These are phyloP conservation scores for Lucinisca nassula DNA, from an alignment of 2,888 invertebrate species.

Conservation along the genomic window DNA sequence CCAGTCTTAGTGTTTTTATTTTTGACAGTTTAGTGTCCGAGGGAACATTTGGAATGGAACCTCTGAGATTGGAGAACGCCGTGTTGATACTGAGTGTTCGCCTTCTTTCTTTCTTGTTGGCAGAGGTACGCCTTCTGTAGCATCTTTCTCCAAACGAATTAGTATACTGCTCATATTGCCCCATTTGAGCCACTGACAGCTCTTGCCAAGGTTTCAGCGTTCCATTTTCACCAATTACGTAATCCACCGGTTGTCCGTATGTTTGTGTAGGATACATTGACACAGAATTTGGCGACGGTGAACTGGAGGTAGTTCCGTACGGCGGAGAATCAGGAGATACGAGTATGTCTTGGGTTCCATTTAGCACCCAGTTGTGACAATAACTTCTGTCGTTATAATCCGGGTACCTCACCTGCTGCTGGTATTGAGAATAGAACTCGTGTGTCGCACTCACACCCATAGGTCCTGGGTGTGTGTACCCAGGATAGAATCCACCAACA, in stretches of 20 bases:
- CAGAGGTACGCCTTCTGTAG: conserved; percentile 90
- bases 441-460: conserved; percentile 68
- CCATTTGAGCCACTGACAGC: conserved; percentile 43
- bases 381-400: conserved; percentile 77
- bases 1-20: conserved; percentile 97
- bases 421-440: conserved; percentile 71
- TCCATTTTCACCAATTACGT: conserved; percentile 29
- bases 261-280: neutral
- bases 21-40: conserved; percentile 97
- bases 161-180: conserved; percentile 65
- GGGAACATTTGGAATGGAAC: conserved; percentile 98
- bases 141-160: conserved; percentile 78
- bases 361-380: conserved; percentile 82
- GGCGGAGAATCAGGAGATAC: conserved; percentile 74
- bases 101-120: conserved; percentile 97
- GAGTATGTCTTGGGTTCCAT: conserved; percentile 68
- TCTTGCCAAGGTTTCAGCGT: conserved; percentile 42
- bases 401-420: conserved; percentile 73
- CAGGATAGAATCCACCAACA: conserved; percentile 82
- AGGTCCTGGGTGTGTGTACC: conserved; percentile 80
- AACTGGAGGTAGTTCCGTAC: conserved; percentile 46
- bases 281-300: conserved; percentile 23
- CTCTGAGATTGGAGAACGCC: conserved; percentile 96
- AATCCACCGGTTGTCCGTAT: conserved; percentile 31
- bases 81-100: conserved; percentile 98